Percentiles rank a stretch among this genome's conserved stretches.
Conservation (phyloP, 2,888 invertebrate species). For the Macrosoma leucophasiata region DNA sequence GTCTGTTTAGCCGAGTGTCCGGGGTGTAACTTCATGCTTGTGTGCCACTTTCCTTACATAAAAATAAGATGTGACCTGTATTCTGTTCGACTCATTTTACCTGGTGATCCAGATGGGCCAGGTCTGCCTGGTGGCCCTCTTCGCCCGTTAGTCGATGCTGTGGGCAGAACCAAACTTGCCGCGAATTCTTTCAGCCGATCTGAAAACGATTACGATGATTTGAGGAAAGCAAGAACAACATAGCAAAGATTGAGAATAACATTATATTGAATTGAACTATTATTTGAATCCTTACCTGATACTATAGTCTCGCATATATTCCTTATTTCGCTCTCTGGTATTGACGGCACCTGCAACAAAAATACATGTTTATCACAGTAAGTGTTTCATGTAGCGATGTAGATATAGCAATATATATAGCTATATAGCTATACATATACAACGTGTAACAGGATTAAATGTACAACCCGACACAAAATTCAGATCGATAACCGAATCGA, state of each 20-base stretch:
- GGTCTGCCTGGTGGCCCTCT: slow-evolving; percentile 82
- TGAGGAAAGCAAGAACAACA: background rate
- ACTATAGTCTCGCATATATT: slow-evolving; percentile 88
- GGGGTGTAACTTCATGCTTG: too few species aligned
- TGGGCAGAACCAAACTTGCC: slow-evolving; percentile 76
- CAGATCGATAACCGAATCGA: too few species aligned
- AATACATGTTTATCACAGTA: background rate
- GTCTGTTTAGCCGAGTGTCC: too few species aligned
- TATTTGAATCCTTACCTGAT: slow-evolving; percentile 74
- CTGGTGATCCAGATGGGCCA: slow-evolving; percentile 81
- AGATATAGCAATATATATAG: too few species aligned
- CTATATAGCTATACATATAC: too few species aligned
- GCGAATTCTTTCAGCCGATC: slow-evolving; percentile 85
- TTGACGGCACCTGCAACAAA: slow-evolving; percentile 75
- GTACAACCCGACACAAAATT: too few species aligned
- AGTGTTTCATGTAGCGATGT: too few species aligned
- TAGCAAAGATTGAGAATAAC: background rate
- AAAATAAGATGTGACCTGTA: too few species aligned
- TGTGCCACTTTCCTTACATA: too few species aligned
- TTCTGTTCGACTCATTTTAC: too few species aligned
- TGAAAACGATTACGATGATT: slow-evolving; percentile 41
- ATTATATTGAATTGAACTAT: slow-evolving; percentile 10
- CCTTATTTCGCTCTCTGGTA: slow-evolving; percentile 83
- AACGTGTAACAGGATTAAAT: too few species aligned
- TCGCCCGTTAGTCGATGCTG: slow-evolving; percentile 79